phyloP scores from a whole-genome alignment of 2,113 vertebrate genomes.

The Oenanthe oenanthe region DNA sequence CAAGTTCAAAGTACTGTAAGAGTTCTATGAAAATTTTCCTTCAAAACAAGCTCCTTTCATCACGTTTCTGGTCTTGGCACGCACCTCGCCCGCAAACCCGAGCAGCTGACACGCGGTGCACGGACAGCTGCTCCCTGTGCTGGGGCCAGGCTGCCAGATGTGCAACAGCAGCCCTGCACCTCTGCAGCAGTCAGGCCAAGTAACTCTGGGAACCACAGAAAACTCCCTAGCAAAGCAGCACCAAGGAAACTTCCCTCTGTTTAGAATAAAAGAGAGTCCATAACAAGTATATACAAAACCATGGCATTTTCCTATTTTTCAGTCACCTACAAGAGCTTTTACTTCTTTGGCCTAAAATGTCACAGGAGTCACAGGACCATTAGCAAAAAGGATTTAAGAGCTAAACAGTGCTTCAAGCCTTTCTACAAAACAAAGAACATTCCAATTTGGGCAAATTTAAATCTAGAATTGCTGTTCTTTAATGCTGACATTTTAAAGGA shows the following conservation, averaged over 20 bases:
- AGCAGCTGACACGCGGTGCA: fast-evolving
- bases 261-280: not conserved
- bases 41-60: not conserved
- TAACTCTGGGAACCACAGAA: not conserved
- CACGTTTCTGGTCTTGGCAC: fast-evolving
- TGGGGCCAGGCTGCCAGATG: not conserved
- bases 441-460: not conserved
- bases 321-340: not conserved
- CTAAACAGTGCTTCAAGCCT: not conserved
- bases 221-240: not conserved
- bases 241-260: not conserved
- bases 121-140: fast-evolving
- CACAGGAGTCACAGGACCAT: not conserved
- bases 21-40: not conserved
- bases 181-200: not conserved
- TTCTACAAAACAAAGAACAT: not conserved
- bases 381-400: not conserved
- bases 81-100: not conserved
- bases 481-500: not conserved
- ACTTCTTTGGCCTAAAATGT: not conserved
- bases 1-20: not conserved
- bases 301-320: not conserved
- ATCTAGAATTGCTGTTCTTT: not conserved
- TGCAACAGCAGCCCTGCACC: not conserved
- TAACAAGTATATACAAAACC: fast-evolving